Percentiles rank a stretch among this genome's conserved stretches.
Conservation (phyloP, 2,888 invertebrate species). For the Ichneumon xanthorius region DNA sequence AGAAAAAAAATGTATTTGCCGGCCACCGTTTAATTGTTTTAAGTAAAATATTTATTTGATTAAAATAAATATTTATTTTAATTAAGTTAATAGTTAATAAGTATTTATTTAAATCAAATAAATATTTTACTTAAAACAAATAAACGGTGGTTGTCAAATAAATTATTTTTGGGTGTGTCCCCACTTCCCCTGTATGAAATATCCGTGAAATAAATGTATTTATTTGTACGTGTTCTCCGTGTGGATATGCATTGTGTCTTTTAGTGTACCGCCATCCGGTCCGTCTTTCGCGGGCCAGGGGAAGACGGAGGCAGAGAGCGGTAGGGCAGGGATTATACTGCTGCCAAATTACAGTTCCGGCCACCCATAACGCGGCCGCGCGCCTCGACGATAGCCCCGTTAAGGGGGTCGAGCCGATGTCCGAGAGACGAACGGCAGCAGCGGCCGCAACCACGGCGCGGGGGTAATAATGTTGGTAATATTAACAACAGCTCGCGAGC, state of each 20-base stretch:
- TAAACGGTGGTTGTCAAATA: no score
- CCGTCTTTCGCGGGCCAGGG: slow-evolving; percentile 36
- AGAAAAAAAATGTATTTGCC: no score
- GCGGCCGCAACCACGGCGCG: slow-evolving; percentile 42
- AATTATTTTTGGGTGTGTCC: no score
- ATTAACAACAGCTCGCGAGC: slow-evolving; percentile 74
- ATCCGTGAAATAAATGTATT: slow-evolving; percentile 50
- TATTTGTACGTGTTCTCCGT: slow-evolving; percentile 68
- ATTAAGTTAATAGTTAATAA: no score
- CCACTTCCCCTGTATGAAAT: no score
- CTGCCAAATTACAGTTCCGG: slow-evolving; percentile 84
- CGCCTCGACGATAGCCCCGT: slow-evolving; percentile 64
- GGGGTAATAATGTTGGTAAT: slow-evolving; percentile 83
- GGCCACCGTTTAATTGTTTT: no score
- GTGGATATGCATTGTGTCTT: slow-evolving; percentile 43
- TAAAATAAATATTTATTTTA: no score
- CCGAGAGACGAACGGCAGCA: slow-evolving; percentile 36
- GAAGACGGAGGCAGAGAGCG: neutral
- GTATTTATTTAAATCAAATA: no score
- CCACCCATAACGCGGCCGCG: slow-evolving; percentile 80
- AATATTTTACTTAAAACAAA: no score
- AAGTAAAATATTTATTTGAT: no score
- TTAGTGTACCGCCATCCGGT: neutral
- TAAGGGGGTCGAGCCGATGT: slow-evolving; percentile 63
- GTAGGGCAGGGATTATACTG: slow-evolving; percentile 79